phyloP scores from a whole-genome alignment of 2,797 vertebrate species.

The Graptemys geographica region DNA sequence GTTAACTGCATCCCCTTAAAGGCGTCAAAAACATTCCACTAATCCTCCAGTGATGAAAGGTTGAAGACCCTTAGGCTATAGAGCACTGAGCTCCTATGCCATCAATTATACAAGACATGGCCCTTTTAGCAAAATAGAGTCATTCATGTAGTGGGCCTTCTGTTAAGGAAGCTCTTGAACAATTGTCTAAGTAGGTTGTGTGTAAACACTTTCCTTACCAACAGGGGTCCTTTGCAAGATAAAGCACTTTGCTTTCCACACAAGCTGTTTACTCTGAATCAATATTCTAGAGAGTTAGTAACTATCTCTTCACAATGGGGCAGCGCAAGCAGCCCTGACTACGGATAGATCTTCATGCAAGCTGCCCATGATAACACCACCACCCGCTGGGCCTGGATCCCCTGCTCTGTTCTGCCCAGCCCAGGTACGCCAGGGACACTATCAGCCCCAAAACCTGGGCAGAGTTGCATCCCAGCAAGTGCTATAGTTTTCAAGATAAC shows the following conservation, averaged over 20 bases:
- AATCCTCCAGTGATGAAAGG: conserved; percentile 50
- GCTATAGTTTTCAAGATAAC: not conserved
- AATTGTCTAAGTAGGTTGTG: not conserved
- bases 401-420: not conserved
- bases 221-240: not conserved
- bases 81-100: not conserved
- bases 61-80: conserved; percentile 53
- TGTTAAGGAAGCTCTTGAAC: conserved; percentile 1
- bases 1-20: conserved; percentile 53
- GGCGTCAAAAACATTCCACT: conserved; percentile 37
- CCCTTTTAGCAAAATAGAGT: conserved; percentile 36
- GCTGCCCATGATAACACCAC: not conserved
- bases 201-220: not conserved
- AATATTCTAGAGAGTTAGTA: not conserved
- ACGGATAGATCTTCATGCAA: not conserved
- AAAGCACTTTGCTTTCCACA: not conserved
- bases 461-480: not conserved
- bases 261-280: not conserved
- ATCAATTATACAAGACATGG: conserved; percentile 52
- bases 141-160: conserved; percentile 26
- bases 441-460: not conserved
- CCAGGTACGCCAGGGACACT: not conserved
- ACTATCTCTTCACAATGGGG: not conserved
- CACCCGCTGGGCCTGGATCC: accelerated
- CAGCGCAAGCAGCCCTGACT: not conserved